Evolutionary conservation across 2,888 invertebrate species (phyloP), one percentile per base, ranked within the genome.

Genomic region (Sipha maydis): DNA sequence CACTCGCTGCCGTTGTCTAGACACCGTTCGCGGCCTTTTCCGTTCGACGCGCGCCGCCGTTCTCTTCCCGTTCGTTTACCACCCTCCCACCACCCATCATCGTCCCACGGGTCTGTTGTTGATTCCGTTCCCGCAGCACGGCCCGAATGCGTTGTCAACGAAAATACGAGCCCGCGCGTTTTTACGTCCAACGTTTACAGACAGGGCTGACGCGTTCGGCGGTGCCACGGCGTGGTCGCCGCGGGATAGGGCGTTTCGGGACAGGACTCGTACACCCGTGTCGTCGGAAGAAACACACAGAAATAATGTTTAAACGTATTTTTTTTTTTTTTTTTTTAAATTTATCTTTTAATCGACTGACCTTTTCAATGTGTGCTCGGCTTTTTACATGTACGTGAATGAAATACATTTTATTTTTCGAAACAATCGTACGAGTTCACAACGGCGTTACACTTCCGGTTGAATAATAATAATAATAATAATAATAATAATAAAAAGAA

Each of bases 291-390:
- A 25, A n/a, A 11, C 31, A 28, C 69, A 31, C 8, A n/a, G 38
- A 1, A 48, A 77, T n/a, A 77, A 82, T 67, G 48, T 28, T 34
- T 11, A 19, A 69, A 82, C 48, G 3, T 25, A n/a, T 54, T n/a
- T 54, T 31, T 48, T 54, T 38, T 25, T 73, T 31, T 14, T 71
- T 82, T 28, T 67, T 82, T 79, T 61, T 61, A 14, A 48, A 11
- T 82, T 69, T 67, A 19, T 69, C 14, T 83, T 54, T 54, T 83
- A 83, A 73, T 73, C 73, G 73, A 83, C 54, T 83, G 73, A 83
- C 54, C 73, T 34, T 54, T 83, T 34, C 73, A 83, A n/a, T n/a
- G n/a, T 56, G 56, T 54, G 83, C 73, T 83, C 19, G 83, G 28
- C 31, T 21, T 61, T 61, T 25, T 25, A 54, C 34, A 25, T 83